phyloP scores from a whole-genome alignment of 2,797 vertebrate genomes.

The Anabas testudineus region DNA sequence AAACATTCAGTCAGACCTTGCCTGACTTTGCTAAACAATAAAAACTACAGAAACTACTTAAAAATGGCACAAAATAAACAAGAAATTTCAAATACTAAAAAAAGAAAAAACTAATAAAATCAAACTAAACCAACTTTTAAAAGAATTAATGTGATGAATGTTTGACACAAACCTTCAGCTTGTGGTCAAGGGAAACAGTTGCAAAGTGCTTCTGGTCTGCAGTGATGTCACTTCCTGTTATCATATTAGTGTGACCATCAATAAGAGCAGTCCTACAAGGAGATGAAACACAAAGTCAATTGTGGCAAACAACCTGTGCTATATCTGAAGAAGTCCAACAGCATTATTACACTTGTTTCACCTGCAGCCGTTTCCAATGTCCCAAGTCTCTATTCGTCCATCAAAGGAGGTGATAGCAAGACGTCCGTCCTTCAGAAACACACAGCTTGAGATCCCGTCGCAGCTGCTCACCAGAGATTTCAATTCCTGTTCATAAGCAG shows the following conservation, averaged over 20 bases:
- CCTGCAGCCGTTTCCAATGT: slow-evolving; percentile 86
- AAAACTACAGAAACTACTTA: no score
- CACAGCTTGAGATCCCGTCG: no score
- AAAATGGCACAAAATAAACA: no score
- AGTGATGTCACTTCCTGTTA: slow-evolving; percentile 87
- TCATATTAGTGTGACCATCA: slow-evolving; percentile 83
- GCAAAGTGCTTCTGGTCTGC: slow-evolving; percentile 84
- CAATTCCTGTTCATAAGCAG: no score
- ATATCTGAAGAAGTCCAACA: neutral
- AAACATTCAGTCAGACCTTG: neutral
- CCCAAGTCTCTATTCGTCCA: slow-evolving; percentile 89
- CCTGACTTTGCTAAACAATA: no score
- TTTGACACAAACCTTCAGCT: slow-evolving; percentile 83
- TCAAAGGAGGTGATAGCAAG: slow-evolving; percentile 86
- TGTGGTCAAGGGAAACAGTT: slow-evolving; percentile 88
- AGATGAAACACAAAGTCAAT: neutral
- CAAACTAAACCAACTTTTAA: neutral
- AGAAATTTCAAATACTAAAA: no score
- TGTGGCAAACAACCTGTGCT: neutral
- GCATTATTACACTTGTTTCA: slow-evolving; percentile 66
- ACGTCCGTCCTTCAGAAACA: slow-evolving; percentile 75
- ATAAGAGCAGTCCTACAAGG: slow-evolving; percentile 80
- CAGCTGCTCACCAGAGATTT: no score
- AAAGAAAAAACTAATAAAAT: no score
- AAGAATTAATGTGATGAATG: neutral